Evolutionary conservation across 2,113 vertebrate genomes (phyloP).

Genomic region (Genyomyrus donnyi): DNA sequence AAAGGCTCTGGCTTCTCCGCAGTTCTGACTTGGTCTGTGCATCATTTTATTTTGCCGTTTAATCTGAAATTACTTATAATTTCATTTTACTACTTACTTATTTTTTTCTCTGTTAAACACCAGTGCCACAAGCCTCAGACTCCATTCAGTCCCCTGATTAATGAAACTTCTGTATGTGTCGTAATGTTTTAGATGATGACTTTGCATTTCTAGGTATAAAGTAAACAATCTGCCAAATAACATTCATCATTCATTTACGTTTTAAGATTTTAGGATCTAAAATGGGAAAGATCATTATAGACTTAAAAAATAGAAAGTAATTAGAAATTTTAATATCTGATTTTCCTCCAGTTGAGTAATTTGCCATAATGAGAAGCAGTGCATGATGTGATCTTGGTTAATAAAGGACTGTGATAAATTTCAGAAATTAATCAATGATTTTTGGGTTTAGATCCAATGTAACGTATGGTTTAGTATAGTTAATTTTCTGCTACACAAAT

Average conservation of each 20-base stretch:
- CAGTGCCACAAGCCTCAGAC: not conserved
- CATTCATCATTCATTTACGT: not conserved
- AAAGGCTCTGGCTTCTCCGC: not conserved
- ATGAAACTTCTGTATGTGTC: not conserved
- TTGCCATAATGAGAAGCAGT: constrained; percentile 48
- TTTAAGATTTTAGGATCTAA: not conserved
- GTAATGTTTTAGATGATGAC: not conserved
- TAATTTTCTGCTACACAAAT: not conserved
- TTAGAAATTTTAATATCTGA: constrained; percentile 41
- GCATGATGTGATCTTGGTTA: constrained; percentile 42
- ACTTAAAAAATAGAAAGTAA: constrained; percentile 58
- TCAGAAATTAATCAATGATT: constrained; percentile 59
- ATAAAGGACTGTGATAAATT: constrained; percentile 64
- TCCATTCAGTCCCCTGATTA: not conserved
- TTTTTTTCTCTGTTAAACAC: not conserved
- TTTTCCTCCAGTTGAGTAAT: constrained; percentile 48
- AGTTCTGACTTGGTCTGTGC: not conserved
- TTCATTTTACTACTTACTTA: too few species aligned
- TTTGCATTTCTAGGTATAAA: not conserved
- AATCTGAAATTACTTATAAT: not conserved
- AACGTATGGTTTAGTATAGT: not conserved
- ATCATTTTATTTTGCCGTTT: not conserved
- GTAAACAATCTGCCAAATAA: not conserved
- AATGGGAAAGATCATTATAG: not conserved
- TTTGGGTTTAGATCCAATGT: not conserved